Evolutionary conservation across 2,797 vertebrate species (phyloP).

Genomic region (Leuciscus waleckii): DNA sequence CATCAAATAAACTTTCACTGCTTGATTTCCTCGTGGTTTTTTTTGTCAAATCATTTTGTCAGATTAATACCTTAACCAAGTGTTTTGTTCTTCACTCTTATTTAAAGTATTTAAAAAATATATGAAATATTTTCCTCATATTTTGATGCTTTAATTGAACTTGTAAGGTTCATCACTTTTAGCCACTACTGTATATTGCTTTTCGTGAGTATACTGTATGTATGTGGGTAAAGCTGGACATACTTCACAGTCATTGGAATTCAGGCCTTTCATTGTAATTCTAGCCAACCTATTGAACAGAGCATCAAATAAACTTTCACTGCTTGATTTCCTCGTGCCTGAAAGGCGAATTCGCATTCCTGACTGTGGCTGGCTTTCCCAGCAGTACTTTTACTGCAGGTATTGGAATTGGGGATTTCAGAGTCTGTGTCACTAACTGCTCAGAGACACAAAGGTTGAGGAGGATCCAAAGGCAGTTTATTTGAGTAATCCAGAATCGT

Average conservation of each 20-base stretch:
- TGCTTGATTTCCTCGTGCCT: not conserved
- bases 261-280: not conserved
- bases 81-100: not conserved
- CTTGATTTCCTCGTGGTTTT: not conserved
- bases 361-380: not conserved
- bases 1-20: not conserved
- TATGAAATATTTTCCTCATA: not conserved
- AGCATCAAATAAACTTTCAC: not conserved
- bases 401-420: no score
- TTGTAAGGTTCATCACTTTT: not conserved
- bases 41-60: not conserved
- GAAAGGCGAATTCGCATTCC: not conserved
- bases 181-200: not conserved
- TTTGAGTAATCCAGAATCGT: no score
- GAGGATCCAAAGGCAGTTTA: no score
- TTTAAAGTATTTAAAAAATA: not conserved
- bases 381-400: not conserved
- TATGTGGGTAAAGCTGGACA: not conserved
- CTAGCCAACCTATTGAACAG: rapidly evolving
- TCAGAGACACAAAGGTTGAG: no score
- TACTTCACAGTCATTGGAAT: no score
- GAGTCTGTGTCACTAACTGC: no score
- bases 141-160: not conserved
- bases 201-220: not conserved
- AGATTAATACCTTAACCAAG: not conserved